Conservation (phyloP, 1,140 invertebrate species). For the Dendroctonus ponderosae region DNA sequence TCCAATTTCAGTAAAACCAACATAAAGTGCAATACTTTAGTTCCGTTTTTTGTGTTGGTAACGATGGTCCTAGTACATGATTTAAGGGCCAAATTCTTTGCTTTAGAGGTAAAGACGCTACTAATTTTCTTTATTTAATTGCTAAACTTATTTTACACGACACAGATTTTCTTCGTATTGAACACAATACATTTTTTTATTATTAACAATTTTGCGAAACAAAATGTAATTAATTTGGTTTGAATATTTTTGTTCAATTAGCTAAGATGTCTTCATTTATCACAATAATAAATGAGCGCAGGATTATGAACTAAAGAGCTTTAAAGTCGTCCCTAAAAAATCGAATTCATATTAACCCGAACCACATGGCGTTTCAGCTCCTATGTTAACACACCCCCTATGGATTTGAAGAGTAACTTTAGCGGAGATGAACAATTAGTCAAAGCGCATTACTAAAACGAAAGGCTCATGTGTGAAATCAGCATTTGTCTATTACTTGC, state of each 20-base stretch:
- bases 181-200: no score
- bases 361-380: background rate
- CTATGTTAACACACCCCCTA: no score
- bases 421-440: slow-evolving; percentile 47
- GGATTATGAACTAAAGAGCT: background rate
- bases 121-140: no score
- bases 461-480: slow-evolving; percentile 49
- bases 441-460: slow-evolving; percentile 42
- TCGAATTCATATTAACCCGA: background rate
- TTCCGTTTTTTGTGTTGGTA: no score
- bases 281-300: background rate
- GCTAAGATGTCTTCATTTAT: background rate
- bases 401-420: background rate
- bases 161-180: no score
- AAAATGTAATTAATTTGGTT: background rate
- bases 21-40: no score
- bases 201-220: no score
- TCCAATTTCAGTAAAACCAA: no score
- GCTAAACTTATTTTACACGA: no score
- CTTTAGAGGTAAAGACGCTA: no score
- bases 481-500: slow-evolving; percentile 46
- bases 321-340: background rate
- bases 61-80: no score
- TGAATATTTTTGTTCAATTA: background rate
- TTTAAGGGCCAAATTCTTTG: no score